A percentile compares a stretch with the other conserved stretches of the same genome.
Evolutionary conservation across 2,113 vertebrate species (phyloP).

Genomic region (Mus spicilegus): DNA sequence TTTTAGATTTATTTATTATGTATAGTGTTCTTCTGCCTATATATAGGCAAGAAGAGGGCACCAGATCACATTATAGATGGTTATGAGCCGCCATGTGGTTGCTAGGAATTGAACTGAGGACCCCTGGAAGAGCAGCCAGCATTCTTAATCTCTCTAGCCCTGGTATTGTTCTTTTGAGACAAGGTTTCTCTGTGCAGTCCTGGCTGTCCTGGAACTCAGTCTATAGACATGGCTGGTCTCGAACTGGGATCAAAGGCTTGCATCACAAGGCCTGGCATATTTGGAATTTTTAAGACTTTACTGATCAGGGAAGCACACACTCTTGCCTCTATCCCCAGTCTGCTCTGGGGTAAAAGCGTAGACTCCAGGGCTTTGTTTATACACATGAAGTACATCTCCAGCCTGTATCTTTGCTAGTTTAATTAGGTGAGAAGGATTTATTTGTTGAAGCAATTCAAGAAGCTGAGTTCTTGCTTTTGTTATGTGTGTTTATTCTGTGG

Average conservation of each 20-base stretch:
- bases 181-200: not conserved
- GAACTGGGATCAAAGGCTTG: not conserved
- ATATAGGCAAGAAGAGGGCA: no score
- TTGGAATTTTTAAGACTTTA: slow-evolving; percentile 21
- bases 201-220: not conserved
- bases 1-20: not conserved
- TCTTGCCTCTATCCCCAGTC: no score
- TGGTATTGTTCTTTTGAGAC: not conserved
- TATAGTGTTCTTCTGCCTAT: no score
- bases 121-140: no score
- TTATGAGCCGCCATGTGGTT: no score
- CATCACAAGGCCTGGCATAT: not conserved
- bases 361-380: not conserved
- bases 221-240: not conserved
- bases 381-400: not conserved
- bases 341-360: not conserved
- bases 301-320: not conserved
- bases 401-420: not conserved
- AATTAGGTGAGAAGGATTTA: not conserved
- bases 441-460: slow-evolving; percentile 32
- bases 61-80: no score
- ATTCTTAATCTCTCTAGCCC: no score
- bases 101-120: no score
- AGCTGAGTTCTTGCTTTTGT: not conserved
- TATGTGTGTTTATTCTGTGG: slow-evolving; percentile 52